phyloP scores from a whole-genome alignment of 1,140 invertebrate genomes.

The Zaprionus camerounensis region DNA sequence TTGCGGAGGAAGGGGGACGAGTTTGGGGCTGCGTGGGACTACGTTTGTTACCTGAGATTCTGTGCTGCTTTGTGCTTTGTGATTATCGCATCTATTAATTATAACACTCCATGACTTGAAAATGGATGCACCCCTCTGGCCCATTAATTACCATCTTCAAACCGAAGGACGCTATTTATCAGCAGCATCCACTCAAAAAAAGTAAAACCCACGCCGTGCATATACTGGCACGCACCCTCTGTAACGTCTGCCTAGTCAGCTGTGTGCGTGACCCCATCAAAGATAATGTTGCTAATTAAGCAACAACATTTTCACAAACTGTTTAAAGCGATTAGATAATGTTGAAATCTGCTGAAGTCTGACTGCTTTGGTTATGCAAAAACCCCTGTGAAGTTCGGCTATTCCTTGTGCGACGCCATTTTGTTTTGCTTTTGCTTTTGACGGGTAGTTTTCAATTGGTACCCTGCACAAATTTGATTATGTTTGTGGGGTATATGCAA shows the following conservation, averaged over 20 bases:
- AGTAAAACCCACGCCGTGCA: neutral
- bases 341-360: constrained; percentile 40
- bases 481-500: neutral
- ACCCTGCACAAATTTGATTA: neutral
- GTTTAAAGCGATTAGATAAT: constrained; percentile 72
- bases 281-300: constrained; percentile 78
- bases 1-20: too few relatives aligned
- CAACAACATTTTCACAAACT: constrained; percentile 63
- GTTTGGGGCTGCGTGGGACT: neutral
- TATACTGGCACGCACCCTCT: neutral
- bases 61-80: constrained; percentile 7
- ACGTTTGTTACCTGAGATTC: constrained; percentile 18
- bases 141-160: constrained; percentile 66
- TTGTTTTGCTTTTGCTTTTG: constrained; percentile 25
- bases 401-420: constrained; percentile 23
- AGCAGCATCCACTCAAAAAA: constrained; percentile 10
- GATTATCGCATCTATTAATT: constrained; percentile 63
- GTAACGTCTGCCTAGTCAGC: constrained; percentile 27
- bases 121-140: constrained; percentile 33
- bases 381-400: neutral
- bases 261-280: constrained; percentile 71
- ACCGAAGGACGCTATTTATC: constrained; percentile 52
- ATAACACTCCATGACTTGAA: constrained; percentile 46
- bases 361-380: neutral
- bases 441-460: constrained; percentile 19